phyloP scores from a whole-genome alignment of 2,797 vertebrate genomes.

The Gobio occitaniae region DNA sequence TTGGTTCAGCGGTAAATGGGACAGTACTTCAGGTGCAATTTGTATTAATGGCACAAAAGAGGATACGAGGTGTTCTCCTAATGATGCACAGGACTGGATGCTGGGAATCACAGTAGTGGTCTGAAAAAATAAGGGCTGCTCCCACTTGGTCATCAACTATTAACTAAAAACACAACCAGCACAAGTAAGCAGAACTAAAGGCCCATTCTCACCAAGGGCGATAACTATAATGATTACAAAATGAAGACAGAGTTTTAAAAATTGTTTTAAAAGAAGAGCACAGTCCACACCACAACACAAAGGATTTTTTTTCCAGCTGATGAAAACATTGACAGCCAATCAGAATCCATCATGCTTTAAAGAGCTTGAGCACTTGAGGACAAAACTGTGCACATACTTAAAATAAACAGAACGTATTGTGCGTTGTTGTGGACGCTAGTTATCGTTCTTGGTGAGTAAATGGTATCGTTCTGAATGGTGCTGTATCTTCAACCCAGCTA shows the following conservation, averaged over 20 bases:
- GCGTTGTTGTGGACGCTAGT: not conserved
- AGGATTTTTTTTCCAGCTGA: not conserved
- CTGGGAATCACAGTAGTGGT: slow-evolving; percentile 28
- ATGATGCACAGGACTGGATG: slow-evolving; percentile 19
- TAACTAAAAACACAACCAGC: slow-evolving; percentile 3
- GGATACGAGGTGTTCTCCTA: slow-evolving; percentile 16
- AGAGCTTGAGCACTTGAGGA: not conserved
- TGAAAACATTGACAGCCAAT: not conserved
- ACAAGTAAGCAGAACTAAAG: not conserved
- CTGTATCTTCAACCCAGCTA: slow-evolving; percentile 13
- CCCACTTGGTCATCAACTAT: slow-evolving; percentile 6
- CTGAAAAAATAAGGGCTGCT: slow-evolving; percentile 8
- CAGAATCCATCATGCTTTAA: not conserved
- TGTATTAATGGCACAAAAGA: slow-evolving; percentile 39
- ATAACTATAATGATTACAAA: not conserved
- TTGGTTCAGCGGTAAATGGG: slow-evolving; percentile 21
- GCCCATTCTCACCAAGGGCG: not conserved
- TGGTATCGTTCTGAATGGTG: not conserved
- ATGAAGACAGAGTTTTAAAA: not conserved
- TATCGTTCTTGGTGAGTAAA: not conserved
- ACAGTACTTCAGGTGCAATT: slow-evolving; percentile 35
- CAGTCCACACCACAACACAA: not conserved
- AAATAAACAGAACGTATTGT: not conserved
- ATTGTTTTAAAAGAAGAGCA: not conserved
- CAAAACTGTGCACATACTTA: not conserved